Percentiles rank a stretch among this genome's conserved stretches.
Conservation (phyloP, 1,140 invertebrate genomes). For the Drosophila leontia region DNA sequence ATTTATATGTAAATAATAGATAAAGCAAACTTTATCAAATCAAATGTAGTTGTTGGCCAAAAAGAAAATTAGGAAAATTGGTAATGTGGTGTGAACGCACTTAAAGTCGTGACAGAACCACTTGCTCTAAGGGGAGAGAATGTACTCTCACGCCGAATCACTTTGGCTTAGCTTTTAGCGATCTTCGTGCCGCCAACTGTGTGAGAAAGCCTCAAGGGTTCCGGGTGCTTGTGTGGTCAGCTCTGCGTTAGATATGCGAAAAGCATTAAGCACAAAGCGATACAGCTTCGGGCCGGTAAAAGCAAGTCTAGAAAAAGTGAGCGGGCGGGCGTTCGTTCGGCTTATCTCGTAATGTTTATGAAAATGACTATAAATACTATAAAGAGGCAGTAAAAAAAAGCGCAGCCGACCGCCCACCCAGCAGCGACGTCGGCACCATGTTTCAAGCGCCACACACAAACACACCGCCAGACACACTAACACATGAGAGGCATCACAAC, state of each 20-base stretch:
- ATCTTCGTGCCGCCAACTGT: not conserved
- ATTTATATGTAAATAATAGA: not conserved
- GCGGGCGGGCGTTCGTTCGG: conserved; percentile 45
- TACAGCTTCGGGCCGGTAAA: not conserved
- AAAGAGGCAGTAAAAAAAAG: conserved; percentile 56
- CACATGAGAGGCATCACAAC: conserved; percentile 29
- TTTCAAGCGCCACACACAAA: conserved; percentile 54
- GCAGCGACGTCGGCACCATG: conserved; percentile 37
- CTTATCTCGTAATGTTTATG: conserved; percentile 79
- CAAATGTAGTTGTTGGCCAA: not conserved
- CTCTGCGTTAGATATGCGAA: not conserved
- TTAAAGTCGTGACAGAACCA: not conserved
- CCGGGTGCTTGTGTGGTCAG: not conserved
- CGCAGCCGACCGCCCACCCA: conserved; percentile 69
- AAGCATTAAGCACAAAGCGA: not conserved
- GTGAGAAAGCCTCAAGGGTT: not conserved
- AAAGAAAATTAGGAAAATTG: not conserved
- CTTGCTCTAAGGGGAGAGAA: not conserved
- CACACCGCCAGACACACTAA: not conserved
- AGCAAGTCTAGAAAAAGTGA: conserved; percentile 9
- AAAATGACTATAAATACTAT: conserved; percentile 77
- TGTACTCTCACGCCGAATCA: not conserved
- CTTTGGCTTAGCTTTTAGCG: not conserved
- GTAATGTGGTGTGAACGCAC: not conserved
- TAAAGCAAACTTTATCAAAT: not conserved